Evolutionary conservation across 2,113 vertebrate species (phyloP), one percentile per base, ranked within the genome.

Genomic region (Platysteira castanea): DNA sequence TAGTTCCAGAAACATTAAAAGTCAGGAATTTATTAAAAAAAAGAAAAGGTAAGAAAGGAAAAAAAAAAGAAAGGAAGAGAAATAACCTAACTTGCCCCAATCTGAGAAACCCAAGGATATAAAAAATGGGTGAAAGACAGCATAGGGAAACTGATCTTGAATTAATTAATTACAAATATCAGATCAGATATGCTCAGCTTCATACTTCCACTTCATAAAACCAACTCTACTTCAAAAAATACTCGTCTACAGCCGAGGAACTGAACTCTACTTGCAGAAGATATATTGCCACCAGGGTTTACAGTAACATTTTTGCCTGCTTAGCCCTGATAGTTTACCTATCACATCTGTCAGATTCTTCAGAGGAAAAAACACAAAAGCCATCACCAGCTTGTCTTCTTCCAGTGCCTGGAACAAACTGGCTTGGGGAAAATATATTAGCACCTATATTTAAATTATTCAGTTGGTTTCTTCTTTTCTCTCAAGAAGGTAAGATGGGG

Each of bases 341-440:
- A 96, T 96, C 68, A 61, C 71, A 88, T 94, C 93, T 97, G 94
- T 87, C 96, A 97, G 76, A 89, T 80, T 81, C 82, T 95, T 93
- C 44, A 67, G 89, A 87, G 50, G 39, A 11, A 49, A 87, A 95
- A 89, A 85, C 80, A 23, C 26, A n/a, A 60, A 73, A 68, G 0
- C 4, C 21, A 39, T 68, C 65, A 87, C 92, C 67, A 89, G 84
- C 80, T 76, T 90, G 84, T 96, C 81, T 95, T 94, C 56, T 87
- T 68, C 67, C 64, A 84, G 65, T 81, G 13, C 53, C 89, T 10
- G 12, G 68, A 91, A 84, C 49, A 96, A 96, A 84, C 39, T 54
- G 24, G 65, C 78, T 94, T 41, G 22, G 82, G 56, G 42, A 47
- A 81, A 87, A 89, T 70, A 57, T 80, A 64, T 94, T 81, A 92